Evolutionary conservation across 2,888 invertebrate genomes (phyloP).

Genomic region (Stenolophus ochropezus): DNA sequence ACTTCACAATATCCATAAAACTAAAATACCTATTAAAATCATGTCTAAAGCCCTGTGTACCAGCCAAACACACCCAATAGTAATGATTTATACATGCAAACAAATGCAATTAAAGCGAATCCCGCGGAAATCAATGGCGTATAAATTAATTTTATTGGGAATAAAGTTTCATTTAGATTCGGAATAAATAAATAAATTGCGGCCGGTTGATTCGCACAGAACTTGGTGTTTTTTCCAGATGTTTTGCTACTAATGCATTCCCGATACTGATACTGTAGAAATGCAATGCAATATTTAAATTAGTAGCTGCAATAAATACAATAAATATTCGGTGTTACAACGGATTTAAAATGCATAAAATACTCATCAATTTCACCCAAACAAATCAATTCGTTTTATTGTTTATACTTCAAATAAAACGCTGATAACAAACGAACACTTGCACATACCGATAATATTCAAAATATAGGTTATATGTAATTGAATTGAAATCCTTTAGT

Average conservation of each 20-base stretch:
- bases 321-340: background rate
- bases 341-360: background rate
- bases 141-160: conserved; percentile 43
- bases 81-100: conserved; percentile 46
- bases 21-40: conserved; percentile 44
- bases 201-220: background rate
- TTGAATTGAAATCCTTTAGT: no score
- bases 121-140: conserved; percentile 39
- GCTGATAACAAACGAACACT: no score
- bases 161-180: conserved; percentile 30
- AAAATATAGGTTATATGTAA: no score
- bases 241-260: background rate
- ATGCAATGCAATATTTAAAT: background rate
- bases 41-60: conserved; percentile 25
- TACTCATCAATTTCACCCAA: background rate
- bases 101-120: conserved; percentile 43
- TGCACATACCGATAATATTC: no score
- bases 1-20: conserved; percentile 15
- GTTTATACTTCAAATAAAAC: no score
- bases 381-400: no score
- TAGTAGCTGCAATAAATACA: background rate
- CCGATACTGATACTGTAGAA: background rate
- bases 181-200: conserved; percentile 37
- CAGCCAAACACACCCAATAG: conserved; percentile 21
- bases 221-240: background rate